These are phyloP conservation scores for Bubo bubo DNA, from an alignment of 2,113 vertebrate genomes.

Conservation along the genomic window DNA sequence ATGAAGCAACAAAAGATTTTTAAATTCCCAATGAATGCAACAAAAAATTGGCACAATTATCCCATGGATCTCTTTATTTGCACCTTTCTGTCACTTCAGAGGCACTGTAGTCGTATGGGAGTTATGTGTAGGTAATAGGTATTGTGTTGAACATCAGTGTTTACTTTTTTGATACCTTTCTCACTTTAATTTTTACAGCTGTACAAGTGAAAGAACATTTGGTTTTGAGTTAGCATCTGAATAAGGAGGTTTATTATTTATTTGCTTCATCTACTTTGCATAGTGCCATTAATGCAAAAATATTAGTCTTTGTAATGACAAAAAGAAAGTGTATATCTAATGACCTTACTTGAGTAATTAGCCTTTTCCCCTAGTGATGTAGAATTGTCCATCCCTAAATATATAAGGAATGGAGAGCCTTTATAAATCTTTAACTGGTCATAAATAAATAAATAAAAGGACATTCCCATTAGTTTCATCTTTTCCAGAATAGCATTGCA, in stretches of 20 bases:
- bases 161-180: conserved; percentile 52
- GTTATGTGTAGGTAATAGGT: background rate
- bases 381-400: conserved; percentile 64
- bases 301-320: conserved; percentile 70
- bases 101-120: background rate
- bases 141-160: background rate
- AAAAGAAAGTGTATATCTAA: conserved; percentile 70
- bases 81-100: background rate
- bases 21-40: background rate
- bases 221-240: conserved; percentile 41
- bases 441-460: background rate
- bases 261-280: conserved; percentile 65
- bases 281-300: conserved; percentile 57
- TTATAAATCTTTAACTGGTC: conserved; percentile 32
- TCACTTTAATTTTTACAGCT: conserved; percentile 64
- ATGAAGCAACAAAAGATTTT: background rate
- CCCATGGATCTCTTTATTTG: background rate
- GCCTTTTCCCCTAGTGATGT: conserved; percentile 59
- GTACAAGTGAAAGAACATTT: conserved; percentile 55
- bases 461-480: background rate
- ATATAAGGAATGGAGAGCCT: conserved; percentile 50
- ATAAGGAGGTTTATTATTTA: conserved; percentile 61
- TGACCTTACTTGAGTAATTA: conserved; percentile 71
- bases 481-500: background rate
- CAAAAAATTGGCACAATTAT: background rate